These are phyloP conservation scores for Eretmocerus hayati DNA, from an alignment of 2,888 invertebrate species.

Conservation along the genomic window DNA sequence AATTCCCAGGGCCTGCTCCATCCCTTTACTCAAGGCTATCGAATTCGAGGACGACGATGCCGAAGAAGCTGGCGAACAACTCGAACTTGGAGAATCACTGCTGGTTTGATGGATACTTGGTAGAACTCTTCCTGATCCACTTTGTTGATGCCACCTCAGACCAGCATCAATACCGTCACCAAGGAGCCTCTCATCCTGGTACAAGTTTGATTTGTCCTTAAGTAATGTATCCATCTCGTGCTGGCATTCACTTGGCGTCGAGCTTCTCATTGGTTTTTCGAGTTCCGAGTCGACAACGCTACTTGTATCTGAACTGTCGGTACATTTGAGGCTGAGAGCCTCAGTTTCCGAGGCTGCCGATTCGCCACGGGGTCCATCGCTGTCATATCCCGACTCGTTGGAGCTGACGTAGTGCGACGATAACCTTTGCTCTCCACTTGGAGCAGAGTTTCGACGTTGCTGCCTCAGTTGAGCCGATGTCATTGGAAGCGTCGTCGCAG, in stretches of 20 bases:
- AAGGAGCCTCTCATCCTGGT: slow-evolving; percentile 20
- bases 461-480: slow-evolving; percentile 8
- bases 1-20: slow-evolving; percentile 4
- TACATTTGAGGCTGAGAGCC: slow-evolving; percentile 35
- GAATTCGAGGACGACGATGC: slow-evolving; percentile 13
- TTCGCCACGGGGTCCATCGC: slow-evolving; percentile 56
- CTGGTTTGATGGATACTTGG: slow-evolving; percentile 39
- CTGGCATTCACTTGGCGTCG: slow-evolving; percentile 28
- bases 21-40: neutral
- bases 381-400: slow-evolving; percentile 78
- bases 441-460: slow-evolving; percentile 31
- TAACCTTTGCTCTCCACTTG: slow-evolving; percentile 44
- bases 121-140: slow-evolving; percentile 37
- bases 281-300: slow-evolving; percentile 49
- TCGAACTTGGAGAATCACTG: slow-evolving; percentile 1
- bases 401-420: slow-evolving; percentile 66
- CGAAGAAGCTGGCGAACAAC: slow-evolving; percentile 15
- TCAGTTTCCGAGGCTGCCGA: too few species aligned
- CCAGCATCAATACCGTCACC: slow-evolving; percentile 35
- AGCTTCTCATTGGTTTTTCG: slow-evolving; percentile 49
- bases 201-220: too few species aligned
- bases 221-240: neutral
- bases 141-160: slow-evolving; percentile 41
- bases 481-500: too few species aligned
- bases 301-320: slow-evolving; percentile 41